These are phyloP conservation scores for Elysia crispata DNA, from an alignment of 2,888 invertebrate genomes.

Conservation along the genomic window DNA sequence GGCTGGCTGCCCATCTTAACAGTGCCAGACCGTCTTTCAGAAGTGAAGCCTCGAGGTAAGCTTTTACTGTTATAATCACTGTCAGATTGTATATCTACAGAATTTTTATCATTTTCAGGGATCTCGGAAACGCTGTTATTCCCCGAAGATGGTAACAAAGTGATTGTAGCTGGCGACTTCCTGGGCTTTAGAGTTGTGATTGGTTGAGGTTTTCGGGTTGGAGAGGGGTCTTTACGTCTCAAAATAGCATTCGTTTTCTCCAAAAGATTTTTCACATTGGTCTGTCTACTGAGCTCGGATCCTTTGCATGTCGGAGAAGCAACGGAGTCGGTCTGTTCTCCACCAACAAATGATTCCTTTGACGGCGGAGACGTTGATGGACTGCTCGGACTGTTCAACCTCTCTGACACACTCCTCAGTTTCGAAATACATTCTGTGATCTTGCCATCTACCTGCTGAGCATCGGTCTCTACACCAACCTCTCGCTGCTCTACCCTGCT, in stretches of 20 bases:
- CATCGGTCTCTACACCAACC: slow-evolving; percentile 63
- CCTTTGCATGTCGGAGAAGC: slow-evolving; percentile 6
- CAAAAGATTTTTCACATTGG: slow-evolving; percentile 58
- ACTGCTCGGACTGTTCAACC: slow-evolving; percentile 67
- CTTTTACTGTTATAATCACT: slow-evolving; percentile 55
- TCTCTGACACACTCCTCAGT: slow-evolving; percentile 71
- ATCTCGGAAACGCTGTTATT: slow-evolving; percentile 22
- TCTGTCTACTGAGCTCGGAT: slow-evolving; percentile 57
- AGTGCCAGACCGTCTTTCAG: slow-evolving; percentile 50
- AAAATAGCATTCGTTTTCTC: slow-evolving; percentile 60
- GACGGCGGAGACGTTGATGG: not conserved
- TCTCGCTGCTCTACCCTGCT: slow-evolving; percentile 55
- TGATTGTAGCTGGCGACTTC: slow-evolving; percentile 35
- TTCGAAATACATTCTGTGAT: slow-evolving; percentile 75
- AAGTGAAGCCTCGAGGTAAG: slow-evolving; percentile 56
- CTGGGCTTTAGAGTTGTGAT: slow-evolving; percentile 67
- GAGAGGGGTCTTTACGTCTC: slow-evolving; percentile 54
- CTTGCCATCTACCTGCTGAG: slow-evolving; percentile 64
- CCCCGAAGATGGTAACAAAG: slow-evolving; percentile 9
- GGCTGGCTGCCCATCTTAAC: slow-evolving; percentile 59
- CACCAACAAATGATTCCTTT: not conserved
- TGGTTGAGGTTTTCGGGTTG: slow-evolving; percentile 68
- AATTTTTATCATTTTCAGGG: not conserved
- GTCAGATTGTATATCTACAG: slow-evolving; percentile 34
- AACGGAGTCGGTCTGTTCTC: not conserved